Conservation (phyloP, 2,797 vertebrate genomes). For the Acestrorhynchus altus region DNA sequence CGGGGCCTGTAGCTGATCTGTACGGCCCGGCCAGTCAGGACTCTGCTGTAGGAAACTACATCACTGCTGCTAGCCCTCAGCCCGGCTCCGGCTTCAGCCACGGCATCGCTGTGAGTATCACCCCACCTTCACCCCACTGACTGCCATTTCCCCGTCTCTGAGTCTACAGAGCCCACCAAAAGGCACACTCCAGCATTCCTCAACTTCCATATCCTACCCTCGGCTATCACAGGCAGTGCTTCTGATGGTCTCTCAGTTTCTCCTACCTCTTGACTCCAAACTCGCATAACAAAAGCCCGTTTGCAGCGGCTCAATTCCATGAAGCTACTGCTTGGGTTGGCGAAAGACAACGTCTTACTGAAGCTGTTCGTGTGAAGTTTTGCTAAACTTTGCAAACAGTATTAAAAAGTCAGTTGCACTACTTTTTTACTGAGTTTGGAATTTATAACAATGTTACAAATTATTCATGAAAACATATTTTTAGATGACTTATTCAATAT, state of each 20-base stretch:
- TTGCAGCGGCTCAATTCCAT: not conserved
- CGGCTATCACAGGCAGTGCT: not conserved
- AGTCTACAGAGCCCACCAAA: not conserved
- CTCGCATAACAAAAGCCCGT: not conserved
- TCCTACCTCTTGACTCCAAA: not conserved
- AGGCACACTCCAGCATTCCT: not conserved
- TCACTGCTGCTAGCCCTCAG: slow-evolving; percentile 92
- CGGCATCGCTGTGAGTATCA: slow-evolving; percentile 90
- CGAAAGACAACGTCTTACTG: too few species aligned
- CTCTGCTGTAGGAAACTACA: slow-evolving; percentile 90
- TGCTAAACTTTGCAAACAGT: too few species aligned
- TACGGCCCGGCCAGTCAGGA: slow-evolving; percentile 96
- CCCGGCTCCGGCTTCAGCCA: slow-evolving; percentile 94
- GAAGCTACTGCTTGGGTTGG: too few species aligned
- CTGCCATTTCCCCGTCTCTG: slow-evolving; percentile 20
- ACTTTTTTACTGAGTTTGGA: too few species aligned
- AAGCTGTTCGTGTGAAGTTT: too few species aligned
- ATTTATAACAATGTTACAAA: too few species aligned
- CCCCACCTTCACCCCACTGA: not conserved
- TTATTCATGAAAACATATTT: too few species aligned
- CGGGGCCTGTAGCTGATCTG: slow-evolving; percentile 95
- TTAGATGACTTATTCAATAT: too few species aligned
- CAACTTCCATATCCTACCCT: not conserved
- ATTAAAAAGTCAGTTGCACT: too few species aligned
- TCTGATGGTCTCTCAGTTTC: not conserved